These are phyloP conservation scores for Chrysocyon brachyurus DNA, from an alignment of 2,797 vertebrate species.

Conservation along the genomic window DNA sequence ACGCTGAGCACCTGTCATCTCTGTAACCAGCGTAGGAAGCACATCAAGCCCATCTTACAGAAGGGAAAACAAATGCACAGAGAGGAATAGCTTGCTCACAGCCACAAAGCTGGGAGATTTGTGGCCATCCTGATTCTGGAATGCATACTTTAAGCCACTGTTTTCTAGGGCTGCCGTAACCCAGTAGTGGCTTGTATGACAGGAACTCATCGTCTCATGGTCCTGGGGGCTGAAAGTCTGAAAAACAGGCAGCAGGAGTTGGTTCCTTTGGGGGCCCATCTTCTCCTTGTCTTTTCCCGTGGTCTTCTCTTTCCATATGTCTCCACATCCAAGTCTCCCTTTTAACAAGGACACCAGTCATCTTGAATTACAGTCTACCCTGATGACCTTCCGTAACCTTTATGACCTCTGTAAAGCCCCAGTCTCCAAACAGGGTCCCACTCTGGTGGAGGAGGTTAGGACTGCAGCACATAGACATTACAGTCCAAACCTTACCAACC, in stretches of 20 bases:
- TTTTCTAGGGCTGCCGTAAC: background rate
- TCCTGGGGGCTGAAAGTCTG: background rate
- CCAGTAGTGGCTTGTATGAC: background rate
- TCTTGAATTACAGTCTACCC: background rate
- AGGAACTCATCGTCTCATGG: background rate
- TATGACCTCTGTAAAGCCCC: background rate
- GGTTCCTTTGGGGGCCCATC: background rate
- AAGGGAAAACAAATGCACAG: background rate
- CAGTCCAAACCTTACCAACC: background rate
- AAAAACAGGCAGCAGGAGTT: background rate
- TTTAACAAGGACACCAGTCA: background rate
- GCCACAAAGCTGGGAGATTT: background rate
- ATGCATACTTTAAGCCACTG: background rate
- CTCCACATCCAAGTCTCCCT: background rate
- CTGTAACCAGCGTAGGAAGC: background rate
- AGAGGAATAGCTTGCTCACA: background rate
- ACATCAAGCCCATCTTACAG: background rate
- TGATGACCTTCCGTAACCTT: background rate
- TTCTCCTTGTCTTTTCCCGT: background rate
- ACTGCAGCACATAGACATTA: background rate
- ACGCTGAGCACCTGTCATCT: fast-evolving
- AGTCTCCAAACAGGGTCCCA: background rate
- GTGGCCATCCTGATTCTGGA: background rate
- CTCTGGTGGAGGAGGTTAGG: background rate
- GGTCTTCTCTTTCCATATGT: background rate